Percentiles rank a stretch among this genome's conserved stretches.
Evolutionary conservation across 2,113 vertebrate genomes (phyloP).

Genomic region (Neodon shergylaensis): DNA sequence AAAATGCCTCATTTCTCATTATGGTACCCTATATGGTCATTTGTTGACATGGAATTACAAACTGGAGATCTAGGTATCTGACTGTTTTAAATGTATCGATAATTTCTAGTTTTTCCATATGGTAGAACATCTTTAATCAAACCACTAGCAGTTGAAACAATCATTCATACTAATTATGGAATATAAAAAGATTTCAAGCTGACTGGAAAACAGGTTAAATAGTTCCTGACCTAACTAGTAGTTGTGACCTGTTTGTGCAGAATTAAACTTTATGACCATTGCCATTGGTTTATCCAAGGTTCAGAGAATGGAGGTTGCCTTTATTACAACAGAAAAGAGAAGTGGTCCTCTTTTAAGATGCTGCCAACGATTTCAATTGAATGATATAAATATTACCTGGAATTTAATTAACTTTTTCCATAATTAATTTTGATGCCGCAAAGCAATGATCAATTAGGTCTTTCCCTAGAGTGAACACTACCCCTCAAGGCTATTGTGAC

Average conservation of each 20-base stretch:
- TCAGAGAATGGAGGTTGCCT: background rate
- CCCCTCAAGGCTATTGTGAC: background rate
- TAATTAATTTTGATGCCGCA: constrained; percentile 56
- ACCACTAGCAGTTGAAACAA: background rate
- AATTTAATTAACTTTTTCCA: constrained; percentile 53
- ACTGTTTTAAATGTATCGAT: constrained; percentile 31
- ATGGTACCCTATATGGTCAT: constrained; percentile 18
- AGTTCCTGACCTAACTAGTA: background rate
- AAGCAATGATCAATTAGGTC: constrained; percentile 53
- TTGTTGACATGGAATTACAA: constrained; percentile 33
- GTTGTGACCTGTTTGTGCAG: background rate
- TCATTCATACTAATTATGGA: background rate
- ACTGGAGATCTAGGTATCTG: background rate
- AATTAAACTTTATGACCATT: constrained; percentile 12
- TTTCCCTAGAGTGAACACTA: background rate
- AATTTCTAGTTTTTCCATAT: background rate
- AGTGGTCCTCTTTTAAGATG: background rate
- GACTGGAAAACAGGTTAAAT: background rate
- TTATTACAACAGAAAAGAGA: background rate
- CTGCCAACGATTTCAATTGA: constrained; percentile 26
- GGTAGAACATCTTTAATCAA: background rate
- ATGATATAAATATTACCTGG: constrained; percentile 44
- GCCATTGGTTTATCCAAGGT: background rate
- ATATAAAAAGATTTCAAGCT: constrained; percentile 10
- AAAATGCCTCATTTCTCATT: background rate